Evolutionary conservation across 1,140 invertebrate species (phyloP).

Genomic region (Pseudomyrmex gracilis): DNA sequence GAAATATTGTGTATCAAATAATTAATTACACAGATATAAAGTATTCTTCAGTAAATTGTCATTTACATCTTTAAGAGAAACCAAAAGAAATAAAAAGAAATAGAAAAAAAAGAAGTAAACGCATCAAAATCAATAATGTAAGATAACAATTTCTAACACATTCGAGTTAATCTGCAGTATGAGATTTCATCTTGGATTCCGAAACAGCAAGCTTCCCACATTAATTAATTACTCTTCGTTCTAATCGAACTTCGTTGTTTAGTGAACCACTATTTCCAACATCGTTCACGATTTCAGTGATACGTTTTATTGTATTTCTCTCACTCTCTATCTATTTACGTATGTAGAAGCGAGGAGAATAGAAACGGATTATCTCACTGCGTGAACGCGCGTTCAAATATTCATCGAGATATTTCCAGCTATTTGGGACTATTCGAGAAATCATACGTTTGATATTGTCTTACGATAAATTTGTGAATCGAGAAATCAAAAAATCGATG

Average conservation of each 20-base stretch:
- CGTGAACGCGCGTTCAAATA: constrained; percentile 22
- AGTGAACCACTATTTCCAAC: constrained; percentile 72
- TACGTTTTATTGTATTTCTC: constrained; percentile 49
- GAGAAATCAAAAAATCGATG: not conserved
- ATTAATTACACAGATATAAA: constrained; percentile 28
- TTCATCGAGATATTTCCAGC: constrained; percentile 29
- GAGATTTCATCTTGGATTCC: constrained; percentile 63
- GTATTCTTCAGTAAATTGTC: constrained; percentile 4
- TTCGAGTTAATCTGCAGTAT: constrained; percentile 37
- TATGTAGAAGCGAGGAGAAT: constrained; percentile 10
- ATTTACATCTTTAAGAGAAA: not conserved
- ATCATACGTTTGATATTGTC: not conserved
- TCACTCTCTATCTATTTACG: constrained; percentile 3
- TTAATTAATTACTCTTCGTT: constrained; percentile 80
- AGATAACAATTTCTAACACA: constrained; percentile 41
- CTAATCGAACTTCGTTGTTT: constrained; percentile 81
- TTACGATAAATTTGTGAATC: not conserved
- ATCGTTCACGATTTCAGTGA: constrained; percentile 54
- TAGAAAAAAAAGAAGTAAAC: too few relatives aligned
- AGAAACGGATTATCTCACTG: not conserved
- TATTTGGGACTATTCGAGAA: not conserved
- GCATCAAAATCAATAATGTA: constrained; percentile 37
- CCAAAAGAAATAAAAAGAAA: not conserved
- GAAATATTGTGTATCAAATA: not conserved
- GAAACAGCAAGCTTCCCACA: constrained; percentile 71